Base-by-base conservation (phyloP, 2,888 invertebrate species). In the Zhuqinia jingwanae region DNA sequence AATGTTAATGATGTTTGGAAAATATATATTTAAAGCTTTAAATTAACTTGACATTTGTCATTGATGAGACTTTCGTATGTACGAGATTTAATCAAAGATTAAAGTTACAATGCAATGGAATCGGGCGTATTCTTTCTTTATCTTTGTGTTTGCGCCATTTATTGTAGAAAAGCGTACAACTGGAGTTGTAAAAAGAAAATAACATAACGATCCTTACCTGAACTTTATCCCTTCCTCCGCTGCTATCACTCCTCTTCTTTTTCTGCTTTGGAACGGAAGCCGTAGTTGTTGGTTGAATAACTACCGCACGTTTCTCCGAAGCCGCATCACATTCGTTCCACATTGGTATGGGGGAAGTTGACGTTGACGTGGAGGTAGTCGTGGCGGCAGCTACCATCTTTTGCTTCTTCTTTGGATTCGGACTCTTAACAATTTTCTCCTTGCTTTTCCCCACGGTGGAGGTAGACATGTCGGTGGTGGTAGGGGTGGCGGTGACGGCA, bases 331-430 rank as follows among this genome's bases (percentile, higher is more conserved):
- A 11, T 27, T 82, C 82, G 30, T 84, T 76, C 83, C 83, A 84
- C 63, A 68, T 87, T 27, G 78, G 87, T 56, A 81, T 78, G 17
- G 80, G 88, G 75, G 68, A 78, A 15, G 88, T 83, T 13, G 88
- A 87, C 2, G 90, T 90, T 2, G 89, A 89, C 15, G 90, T 90
- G 20, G 89, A 89, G 13, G 88, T 87, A 0, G 85, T 60, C 11
- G 87, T 68, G 80, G 82, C 53, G 63, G 80, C 83, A 17, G 89
- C 80, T 20, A 79, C 80, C 22, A 89, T 88, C 85, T 88, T 88
- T 5, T 81, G 58, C 65, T 90, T 89, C 87, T 90, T 90, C 80
- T 88, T 86, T 63, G 87, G 88, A 60, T 53, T 85, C 30, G 79
- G 65, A 78, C 86, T 88, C 53, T 73, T 79, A n/a, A 30, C 68